These are phyloP conservation scores for Naso thynnoides DNA, from an alignment of 2,797 vertebrate species.

Conservation along the genomic window DNA sequence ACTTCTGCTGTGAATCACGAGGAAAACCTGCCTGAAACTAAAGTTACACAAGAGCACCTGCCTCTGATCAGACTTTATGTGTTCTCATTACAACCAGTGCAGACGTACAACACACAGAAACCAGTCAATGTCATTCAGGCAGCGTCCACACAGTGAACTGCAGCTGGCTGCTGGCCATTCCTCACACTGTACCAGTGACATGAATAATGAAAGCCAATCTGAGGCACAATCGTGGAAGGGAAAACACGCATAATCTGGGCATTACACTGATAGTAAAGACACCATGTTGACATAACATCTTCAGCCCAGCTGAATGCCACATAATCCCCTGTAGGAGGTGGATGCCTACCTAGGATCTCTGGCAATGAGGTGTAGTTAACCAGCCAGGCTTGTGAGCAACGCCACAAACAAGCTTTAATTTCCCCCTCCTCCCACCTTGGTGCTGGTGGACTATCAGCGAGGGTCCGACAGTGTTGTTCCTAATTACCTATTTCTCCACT, in stretches of 20 bases:
- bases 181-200: slow-evolving; percentile 43
- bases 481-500: slow-evolving; percentile 99
- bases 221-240: slow-evolving; percentile 78
- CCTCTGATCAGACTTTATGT: slow-evolving; percentile 20
- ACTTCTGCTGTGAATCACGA: background rate
- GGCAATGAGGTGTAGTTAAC: slow-evolving; percentile 82
- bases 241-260: slow-evolving; percentile 85
- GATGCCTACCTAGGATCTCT: slow-evolving; percentile 83
- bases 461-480: slow-evolving; percentile 98
- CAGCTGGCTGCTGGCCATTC: slow-evolving; percentile 34
- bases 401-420: slow-evolving; percentile 80
- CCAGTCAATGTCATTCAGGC: slow-evolving; percentile 41
- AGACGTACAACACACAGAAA: slow-evolving; percentile 39
- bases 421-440: slow-evolving; percentile 67
- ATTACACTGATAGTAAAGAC: slow-evolving; percentile 84
- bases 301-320: slow-evolving; percentile 86
- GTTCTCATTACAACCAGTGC: slow-evolving; percentile 18
- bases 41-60: slow-evolving; percentile 17
- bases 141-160: slow-evolving; percentile 20
- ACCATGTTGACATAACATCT: slow-evolving; percentile 88
- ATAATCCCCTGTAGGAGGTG: slow-evolving; percentile 87
- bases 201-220: slow-evolving; percentile 59
- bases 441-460: slow-evolving; percentile 94
- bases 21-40: background rate
- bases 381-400: slow-evolving; percentile 80